Percentiles rank a stretch among this genome's conserved stretches.
These are phyloP conservation scores for Drosophila meridiana DNA, from an alignment of 2,888 invertebrate genomes.

Conservation along the genomic window DNA sequence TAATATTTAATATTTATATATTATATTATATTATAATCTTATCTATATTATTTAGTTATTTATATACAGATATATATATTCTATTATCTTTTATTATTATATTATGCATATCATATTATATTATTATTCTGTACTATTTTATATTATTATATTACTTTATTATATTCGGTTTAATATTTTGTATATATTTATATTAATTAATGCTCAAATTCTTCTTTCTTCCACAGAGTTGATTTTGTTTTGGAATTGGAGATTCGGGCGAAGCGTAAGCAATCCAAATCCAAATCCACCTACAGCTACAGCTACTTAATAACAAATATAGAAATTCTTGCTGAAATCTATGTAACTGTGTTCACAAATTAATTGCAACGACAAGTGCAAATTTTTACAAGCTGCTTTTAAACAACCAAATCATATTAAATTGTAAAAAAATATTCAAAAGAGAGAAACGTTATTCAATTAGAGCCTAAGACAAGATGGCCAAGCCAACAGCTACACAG, in stretches of 20 bases:
- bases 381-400: slow-evolving; percentile 54
- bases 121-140: not conserved
- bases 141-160: not conserved
- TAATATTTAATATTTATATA: no score
- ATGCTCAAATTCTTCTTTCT: not conserved
- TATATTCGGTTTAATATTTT: not conserved
- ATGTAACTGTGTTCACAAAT: slow-evolving; percentile 68
- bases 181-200: not conserved
- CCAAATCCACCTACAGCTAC: slow-evolving; percentile 45
- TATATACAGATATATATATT: not conserved
- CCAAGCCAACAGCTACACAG: slow-evolving; percentile 48
- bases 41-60: no score
- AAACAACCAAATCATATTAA: not conserved
- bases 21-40: no score
- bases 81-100: not conserved
- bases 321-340: slow-evolving; percentile 59
- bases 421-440: not conserved
- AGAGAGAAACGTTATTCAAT: slow-evolving; percentile 10
- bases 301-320: slow-evolving; percentile 45
- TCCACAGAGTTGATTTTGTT: slow-evolving; percentile 30
- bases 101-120: not conserved
- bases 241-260: slow-evolving; percentile 23
- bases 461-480: slow-evolving; percentile 55
- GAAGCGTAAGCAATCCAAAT: slow-evolving; percentile 32
- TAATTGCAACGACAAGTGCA: slow-evolving; percentile 59